Evolutionary conservation across 2,888 invertebrate genomes (phyloP), one percentile per base, ranked within the genome.

Genomic region (Saturnia japonica): DNA sequence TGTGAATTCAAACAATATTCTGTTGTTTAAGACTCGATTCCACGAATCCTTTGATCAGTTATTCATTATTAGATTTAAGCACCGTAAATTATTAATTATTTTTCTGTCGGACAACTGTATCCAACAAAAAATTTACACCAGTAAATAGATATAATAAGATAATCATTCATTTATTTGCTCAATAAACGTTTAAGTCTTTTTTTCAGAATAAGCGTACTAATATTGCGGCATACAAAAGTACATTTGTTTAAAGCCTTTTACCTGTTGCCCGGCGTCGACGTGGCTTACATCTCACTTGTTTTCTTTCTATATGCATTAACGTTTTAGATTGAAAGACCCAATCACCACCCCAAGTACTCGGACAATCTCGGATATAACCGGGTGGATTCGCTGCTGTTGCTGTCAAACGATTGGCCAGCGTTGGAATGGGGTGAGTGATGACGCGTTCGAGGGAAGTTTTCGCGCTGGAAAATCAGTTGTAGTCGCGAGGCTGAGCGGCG

Each of bases 261-360:
- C 91, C 91, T 93, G 93, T 92, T 93, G 92, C 90, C 77, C 83
- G 75, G 74, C 73, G 76, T 74, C 78, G 80, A 73, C 74, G 83
- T 88, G 83, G 86, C 88, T 88, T 86, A 86, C 86, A 84, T 83
- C 84, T 82, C 83, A 76, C 83, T 88, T 87, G 87, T 89, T 89
- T 90, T 88, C 88, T 90, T 93, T 92, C 91, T 91, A 85, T 88
- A 88, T 93, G 93, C 93, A 92, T 93, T 94, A 92, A 88, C 91
- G 90, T 92, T 93, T 89, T 89, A 92, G 92, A 93, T 94, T 94
- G 94, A 92, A 92, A 91, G 91, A 93, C 90, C 93, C 90, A 91
- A 92, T 93, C 88, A 87, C 86, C 91, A 90, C 91, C 90, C 90
- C 84, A 79, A 77, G 76, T 78, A 77, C 77, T 91, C 93, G 92